Conservation (phyloP, 1,140 invertebrate species). For the Eciton burchellii region DNA sequence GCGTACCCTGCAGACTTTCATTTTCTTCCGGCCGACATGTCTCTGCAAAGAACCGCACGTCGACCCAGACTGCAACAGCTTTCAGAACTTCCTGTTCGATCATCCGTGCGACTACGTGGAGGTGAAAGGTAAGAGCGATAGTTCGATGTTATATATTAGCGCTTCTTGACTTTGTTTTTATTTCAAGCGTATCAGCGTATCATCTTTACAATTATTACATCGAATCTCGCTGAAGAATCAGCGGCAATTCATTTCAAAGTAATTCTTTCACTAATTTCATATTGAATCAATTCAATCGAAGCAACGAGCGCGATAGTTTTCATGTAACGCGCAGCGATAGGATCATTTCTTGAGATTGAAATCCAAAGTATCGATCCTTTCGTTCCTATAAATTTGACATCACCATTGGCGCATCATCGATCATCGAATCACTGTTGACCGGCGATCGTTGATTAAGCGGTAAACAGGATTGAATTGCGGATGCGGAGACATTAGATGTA, state of each 20-base stretch:
- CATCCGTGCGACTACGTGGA: constrained; percentile 94
- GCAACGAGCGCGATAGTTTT: no score
- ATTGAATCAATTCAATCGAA: background rate
- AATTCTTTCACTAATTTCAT: no score
- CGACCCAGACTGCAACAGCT: constrained; percentile 96
- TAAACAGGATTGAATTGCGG: background rate
- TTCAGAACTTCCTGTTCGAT: constrained; percentile 96
- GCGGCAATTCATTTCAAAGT: no score
- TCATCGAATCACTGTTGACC: background rate
- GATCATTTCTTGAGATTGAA: no score
- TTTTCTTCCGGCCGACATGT: constrained; percentile 96
- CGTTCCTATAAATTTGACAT: no score
- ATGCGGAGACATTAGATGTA: constrained; percentile 4
- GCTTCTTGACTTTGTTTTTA: constrained; percentile 9
- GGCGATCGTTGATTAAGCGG: background rate
- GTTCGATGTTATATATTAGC: background rate
- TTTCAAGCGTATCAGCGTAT: background rate
- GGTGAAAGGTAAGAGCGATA: constrained; percentile 91
- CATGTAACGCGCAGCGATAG: no score
- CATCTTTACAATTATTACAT: no score
- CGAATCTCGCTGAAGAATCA: no score
- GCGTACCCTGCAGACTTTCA: constrained; percentile 94
- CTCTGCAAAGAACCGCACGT: constrained; percentile 94
- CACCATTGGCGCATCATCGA: background rate
- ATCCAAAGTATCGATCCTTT: no score